Percentiles rank a stretch among this genome's conserved stretches.
Conservation (phyloP, 1,140 invertebrate genomes). For the Neodiprion virginianus region DNA sequence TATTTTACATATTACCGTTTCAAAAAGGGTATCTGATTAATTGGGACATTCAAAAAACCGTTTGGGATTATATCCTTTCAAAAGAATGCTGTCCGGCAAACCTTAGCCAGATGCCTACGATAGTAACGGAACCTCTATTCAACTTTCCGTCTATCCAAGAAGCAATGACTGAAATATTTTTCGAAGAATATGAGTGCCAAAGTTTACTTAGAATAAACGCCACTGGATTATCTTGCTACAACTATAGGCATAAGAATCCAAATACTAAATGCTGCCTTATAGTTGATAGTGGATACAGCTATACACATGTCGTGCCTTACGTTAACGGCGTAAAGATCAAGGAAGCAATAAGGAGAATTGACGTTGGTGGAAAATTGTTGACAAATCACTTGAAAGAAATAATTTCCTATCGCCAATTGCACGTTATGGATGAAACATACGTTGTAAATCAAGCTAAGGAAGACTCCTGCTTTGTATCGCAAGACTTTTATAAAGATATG, state of each 20-base stretch:
- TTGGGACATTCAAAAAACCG: slow-evolving; percentile 94
- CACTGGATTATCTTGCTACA: slow-evolving; percentile 72
- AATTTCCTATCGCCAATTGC: slow-evolving; percentile 94
- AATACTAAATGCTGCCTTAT: slow-evolving; percentile 80
- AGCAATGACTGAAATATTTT: slow-evolving; percentile 93
- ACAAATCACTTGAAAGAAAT: slow-evolving; percentile 99
- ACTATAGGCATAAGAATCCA: slow-evolving; percentile 66
- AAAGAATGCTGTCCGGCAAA: slow-evolving; percentile 85
- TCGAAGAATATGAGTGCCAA: slow-evolving; percentile 96
- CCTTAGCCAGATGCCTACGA: slow-evolving; percentile 79
- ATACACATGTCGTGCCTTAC: slow-evolving; percentile 94
- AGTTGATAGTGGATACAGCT: slow-evolving; percentile 94
- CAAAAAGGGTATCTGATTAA: slow-evolving; percentile 96
- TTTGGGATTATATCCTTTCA: slow-evolving; percentile 97
- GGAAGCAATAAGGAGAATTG: slow-evolving; percentile 82
- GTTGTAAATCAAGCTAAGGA: slow-evolving; percentile 99
- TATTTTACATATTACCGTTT: slow-evolving; percentile 94
- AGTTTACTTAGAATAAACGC: slow-evolving; percentile 84
- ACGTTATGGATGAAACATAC: slow-evolving; percentile 99
- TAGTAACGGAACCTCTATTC: slow-evolving; percentile 93
- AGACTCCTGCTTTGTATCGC: slow-evolving; percentile 94
- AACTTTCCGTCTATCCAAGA: slow-evolving; percentile 95
- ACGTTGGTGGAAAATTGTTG: slow-evolving; percentile 95
- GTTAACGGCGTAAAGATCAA: slow-evolving; percentile 87
- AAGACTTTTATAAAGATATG: slow-evolving; percentile 88